Base-by-base conservation (phyloP, 2,113 vertebrate species). In the Chrysochloris asiatica region DNA sequence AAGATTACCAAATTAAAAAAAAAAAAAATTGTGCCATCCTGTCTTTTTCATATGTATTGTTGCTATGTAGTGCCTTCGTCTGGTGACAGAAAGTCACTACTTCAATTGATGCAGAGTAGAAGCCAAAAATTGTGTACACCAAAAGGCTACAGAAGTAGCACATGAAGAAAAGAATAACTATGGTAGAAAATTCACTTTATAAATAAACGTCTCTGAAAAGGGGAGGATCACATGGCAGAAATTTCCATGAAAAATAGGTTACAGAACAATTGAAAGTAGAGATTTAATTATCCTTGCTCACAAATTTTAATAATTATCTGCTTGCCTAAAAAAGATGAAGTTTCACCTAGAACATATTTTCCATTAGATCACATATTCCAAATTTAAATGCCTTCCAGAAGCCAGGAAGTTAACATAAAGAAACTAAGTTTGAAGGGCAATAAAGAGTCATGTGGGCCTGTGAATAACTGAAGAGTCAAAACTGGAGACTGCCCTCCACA, bases 71-170 rank as follows among this genome's bases (percentile, higher is more conserved):
- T 71, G 41, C 54, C 50, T 88, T 87, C 84, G 30, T 90, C 43
- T 65, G 21, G 48, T n/a, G 89, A 75, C 50, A 88, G 65, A 94
- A 89, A 90, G 76, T 72, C n/a, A 54, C 76, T 48, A 73, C 59
- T 65, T 41, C 61, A 92, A 88, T 83, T 91, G 94, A 93, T 75
- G 85, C 92, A 48, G 80, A 90, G 61, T 22, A 83, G 38, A 43
- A 90, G 19, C 67, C 43, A 67, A 61, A 78, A 90, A 76, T 86
- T 41, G n/a, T 41, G 4, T 30, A 69, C 54, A 61, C 67, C 61
- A 52, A 73, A 92, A 75, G 38, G 65, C 81, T 59, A 83, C 24
- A 36, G 47, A 52, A 82, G 26, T 69, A 77, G 56, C 12, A 59
- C 0, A 38, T 76, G 75, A 33, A 50, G 43, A 4, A 2, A 72